Conservation (phyloP, 1,140 invertebrate genomes). For the Cotesia chilonis region DNA sequence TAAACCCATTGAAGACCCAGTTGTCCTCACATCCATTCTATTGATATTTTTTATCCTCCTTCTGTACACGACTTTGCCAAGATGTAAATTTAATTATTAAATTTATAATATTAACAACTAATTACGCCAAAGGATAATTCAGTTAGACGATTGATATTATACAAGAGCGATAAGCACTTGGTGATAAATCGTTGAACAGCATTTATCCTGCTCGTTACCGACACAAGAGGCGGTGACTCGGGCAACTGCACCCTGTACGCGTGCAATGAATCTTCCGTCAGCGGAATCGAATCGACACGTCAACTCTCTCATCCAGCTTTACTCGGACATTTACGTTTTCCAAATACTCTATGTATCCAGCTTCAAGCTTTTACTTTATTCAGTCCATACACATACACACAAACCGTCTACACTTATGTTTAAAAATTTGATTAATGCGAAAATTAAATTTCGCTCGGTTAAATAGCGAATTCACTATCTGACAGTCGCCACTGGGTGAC, state of each 20-base stretch:
- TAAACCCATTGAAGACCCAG: neutral
- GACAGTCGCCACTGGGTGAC: neutral
- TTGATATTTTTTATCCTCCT: neutral
- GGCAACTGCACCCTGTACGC: slow-evolving; percentile 19
- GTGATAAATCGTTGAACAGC: slow-evolving; percentile 29
- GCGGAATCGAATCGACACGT: slow-evolving; percentile 31
- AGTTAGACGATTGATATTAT: neutral
- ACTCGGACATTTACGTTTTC: neutral
- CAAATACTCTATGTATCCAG: neutral
- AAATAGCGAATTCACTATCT: slow-evolving; percentile 1
- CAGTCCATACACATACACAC: neutral
- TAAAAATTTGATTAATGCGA: slow-evolving; percentile 30
- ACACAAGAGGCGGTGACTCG: slow-evolving; percentile 29
- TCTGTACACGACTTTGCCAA: neutral
- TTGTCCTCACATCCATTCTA: neutral
- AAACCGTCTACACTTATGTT: slow-evolving; percentile 22
- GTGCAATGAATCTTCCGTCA: slow-evolving; percentile 32
- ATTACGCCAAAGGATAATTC: neutral
- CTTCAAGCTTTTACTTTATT: neutral
- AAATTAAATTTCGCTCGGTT: slow-evolving; percentile 30
- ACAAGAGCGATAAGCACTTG: slow-evolving; percentile 18
- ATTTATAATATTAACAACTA: too few species aligned
- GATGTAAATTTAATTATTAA: too few species aligned
- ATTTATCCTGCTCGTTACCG: slow-evolving; percentile 32
- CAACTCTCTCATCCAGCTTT: slow-evolving; percentile 11